Percentiles rank a stretch among this genome's conserved stretches.
Evolutionary conservation across 2,797 vertebrate genomes (phyloP).

Genomic region (Syndactyla subalaris): DNA sequence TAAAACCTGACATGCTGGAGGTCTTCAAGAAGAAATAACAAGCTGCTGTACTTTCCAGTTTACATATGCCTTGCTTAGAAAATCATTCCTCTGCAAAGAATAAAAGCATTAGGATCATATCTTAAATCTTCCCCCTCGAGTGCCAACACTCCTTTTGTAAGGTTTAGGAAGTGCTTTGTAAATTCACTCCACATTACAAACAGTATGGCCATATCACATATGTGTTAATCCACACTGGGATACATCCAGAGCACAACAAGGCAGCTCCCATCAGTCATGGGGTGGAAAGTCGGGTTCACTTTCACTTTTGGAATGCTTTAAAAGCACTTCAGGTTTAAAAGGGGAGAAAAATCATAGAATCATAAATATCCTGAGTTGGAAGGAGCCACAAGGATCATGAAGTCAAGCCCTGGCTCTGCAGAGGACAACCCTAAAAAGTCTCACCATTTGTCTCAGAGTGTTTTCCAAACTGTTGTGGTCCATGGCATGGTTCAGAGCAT

Average conservation of each 20-base stretch:
- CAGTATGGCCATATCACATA: background rate
- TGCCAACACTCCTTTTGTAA: background rate
- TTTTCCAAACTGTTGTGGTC: background rate
- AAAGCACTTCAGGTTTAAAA: background rate
- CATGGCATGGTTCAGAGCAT: background rate
- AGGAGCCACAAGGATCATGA: accelerated
- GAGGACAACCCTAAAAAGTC: background rate
- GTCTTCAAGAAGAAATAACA: background rate
- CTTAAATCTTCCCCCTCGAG: background rate
- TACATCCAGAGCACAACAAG: background rate
- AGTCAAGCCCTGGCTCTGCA: too few species aligned
- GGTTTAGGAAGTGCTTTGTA: background rate
- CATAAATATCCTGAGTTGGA: background rate
- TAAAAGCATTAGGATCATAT: background rate
- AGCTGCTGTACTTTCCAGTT: background rate
- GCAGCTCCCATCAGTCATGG: background rate
- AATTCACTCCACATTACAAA: background rate
- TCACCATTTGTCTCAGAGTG: too few species aligned
- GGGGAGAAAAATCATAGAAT: background rate
- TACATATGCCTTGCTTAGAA: background rate
- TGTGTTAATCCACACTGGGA: too few species aligned
- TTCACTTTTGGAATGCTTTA: background rate
- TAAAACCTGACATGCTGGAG: background rate
- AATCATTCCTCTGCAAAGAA: background rate
- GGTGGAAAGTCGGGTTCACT: background rate